Conservation (phyloP, 2,888 invertebrate genomes). For the Ornithoptera alexandrae region DNA sequence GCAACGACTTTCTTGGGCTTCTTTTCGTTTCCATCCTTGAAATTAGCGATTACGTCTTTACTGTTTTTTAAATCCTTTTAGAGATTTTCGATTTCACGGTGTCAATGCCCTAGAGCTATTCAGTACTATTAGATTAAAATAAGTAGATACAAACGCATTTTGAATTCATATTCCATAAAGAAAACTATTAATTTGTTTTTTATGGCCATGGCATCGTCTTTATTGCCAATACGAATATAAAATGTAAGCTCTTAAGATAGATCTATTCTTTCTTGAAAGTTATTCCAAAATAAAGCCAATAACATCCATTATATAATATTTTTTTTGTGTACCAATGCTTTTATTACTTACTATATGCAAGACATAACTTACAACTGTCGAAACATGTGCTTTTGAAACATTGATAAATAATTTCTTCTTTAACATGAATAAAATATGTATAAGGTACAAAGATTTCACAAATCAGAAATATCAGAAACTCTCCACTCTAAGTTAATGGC, state of each 20-base stretch:
- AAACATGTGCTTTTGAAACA: too few relatives aligned
- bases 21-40: too few relatives aligned
- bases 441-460: too few relatives aligned
- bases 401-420: too few relatives aligned
- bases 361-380: background rate
- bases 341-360: background rate
- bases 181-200: constrained; percentile 27
- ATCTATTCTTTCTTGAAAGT: constrained; percentile 16
- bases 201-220: constrained; percentile 24
- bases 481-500: too few relatives aligned
- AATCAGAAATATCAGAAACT: too few relatives aligned
- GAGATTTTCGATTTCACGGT: too few relatives aligned
- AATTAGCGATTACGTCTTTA: too few relatives aligned
- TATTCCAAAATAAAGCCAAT: background rate
- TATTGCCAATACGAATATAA: constrained; percentile 27
- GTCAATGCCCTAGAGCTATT: too few relatives aligned
- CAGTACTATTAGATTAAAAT: background rate
- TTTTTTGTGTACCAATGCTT: background rate
- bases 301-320: background rate
- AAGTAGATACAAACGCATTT: background rate
- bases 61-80: too few relatives aligned
- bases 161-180: constrained; percentile 24
- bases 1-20: too few relatives aligned
- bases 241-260: constrained; percentile 26
- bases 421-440: too few relatives aligned